Evolutionary conservation across 1,140 invertebrate species (phyloP).

Genomic region (Anoplophora glabripennis): DNA sequence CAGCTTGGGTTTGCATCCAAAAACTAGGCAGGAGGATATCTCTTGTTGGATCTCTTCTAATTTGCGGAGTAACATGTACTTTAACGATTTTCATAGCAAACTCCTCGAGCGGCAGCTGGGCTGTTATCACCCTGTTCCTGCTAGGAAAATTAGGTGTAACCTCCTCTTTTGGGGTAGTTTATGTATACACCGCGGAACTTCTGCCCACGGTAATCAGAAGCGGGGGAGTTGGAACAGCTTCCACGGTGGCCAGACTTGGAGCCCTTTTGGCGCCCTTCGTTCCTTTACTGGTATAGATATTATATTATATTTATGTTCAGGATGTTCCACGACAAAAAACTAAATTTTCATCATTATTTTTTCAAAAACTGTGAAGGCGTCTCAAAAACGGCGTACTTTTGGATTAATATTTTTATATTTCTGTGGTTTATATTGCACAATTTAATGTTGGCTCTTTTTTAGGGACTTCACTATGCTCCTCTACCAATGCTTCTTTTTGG

Average conservation of each 20-base stretch:
- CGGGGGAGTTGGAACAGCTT: slow-evolving; percentile 58
- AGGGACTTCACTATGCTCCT: slow-evolving; percentile 53
- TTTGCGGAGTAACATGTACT: slow-evolving; percentile 57
- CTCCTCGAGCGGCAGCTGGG: slow-evolving; percentile 50
- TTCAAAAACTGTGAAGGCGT: no score
- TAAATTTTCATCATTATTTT: no score
- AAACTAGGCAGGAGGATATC: slow-evolving; percentile 55
- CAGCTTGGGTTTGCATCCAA: slow-evolving; percentile 54
- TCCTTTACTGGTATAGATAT: slow-evolving; percentile 57
- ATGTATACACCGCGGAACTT: slow-evolving; percentile 63
- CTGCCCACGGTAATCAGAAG: slow-evolving; percentile 59
- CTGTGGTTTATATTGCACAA: no score
- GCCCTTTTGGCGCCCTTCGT: slow-evolving; percentile 63
- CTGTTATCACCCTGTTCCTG: slow-evolving; percentile 56
- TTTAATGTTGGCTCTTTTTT: no score
- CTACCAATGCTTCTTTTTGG: slow-evolving; percentile 60
- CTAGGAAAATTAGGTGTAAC: slow-evolving; percentile 64
- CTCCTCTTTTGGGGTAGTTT: slow-evolving; percentile 59
- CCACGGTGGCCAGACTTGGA: slow-evolving; percentile 59
- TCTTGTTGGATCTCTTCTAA: slow-evolving; percentile 45
- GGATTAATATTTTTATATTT: no score
- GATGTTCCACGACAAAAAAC: no score
- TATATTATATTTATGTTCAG: no score
- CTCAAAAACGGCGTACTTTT: no score
- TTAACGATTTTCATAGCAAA: slow-evolving; percentile 47